Conservation (phyloP, 2,888 invertebrate species). For the Hanleya hanleyi region DNA sequence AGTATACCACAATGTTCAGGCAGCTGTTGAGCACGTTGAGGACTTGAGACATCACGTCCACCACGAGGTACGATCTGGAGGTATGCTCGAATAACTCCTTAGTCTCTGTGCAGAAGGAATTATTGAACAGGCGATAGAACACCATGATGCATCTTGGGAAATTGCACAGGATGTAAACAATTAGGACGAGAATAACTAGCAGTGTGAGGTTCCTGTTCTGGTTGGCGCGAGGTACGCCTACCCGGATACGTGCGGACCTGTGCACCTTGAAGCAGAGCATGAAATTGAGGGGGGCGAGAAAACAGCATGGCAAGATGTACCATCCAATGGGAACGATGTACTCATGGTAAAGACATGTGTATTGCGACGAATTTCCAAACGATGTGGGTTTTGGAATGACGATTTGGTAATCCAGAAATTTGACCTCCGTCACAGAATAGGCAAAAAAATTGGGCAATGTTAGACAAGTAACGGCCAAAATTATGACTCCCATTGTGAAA, state of each 20-base stretch:
- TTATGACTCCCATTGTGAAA: slow-evolving; percentile 23
- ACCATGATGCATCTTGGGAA: slow-evolving; percentile 46
- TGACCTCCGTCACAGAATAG: slow-evolving; percentile 28
- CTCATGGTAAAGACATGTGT: slow-evolving; percentile 44
- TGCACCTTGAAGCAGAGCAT: slow-evolving; percentile 39
- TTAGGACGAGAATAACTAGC: slow-evolving; percentile 45
- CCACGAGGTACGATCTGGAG: slow-evolving; percentile 29
- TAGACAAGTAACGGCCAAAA: slow-evolving; percentile 23
- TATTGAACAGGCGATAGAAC: slow-evolving; percentile 37
- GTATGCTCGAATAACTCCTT: slow-evolving; percentile 27
- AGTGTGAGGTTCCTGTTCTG: slow-evolving; percentile 44
- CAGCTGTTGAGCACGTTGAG: slow-evolving; percentile 52
- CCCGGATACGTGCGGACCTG: slow-evolving; percentile 43
- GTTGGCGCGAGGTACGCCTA: slow-evolving; percentile 34
- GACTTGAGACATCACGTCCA: slow-evolving; percentile 38
- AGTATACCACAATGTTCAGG: slow-evolving; percentile 48
- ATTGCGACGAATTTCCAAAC: slow-evolving; percentile 34
- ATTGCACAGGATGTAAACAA: slow-evolving; percentile 46
- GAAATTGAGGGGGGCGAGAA: slow-evolving; percentile 39
- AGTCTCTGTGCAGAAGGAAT: slow-evolving; percentile 21
- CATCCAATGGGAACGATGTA: slow-evolving; percentile 48
- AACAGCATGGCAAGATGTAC: slow-evolving; percentile 46
- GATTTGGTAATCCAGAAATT: slow-evolving; percentile 30
- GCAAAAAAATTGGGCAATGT: slow-evolving; percentile 42
- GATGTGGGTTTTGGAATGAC: slow-evolving; percentile 31